Evolutionary conservation across 2,113 vertebrate species (phyloP), one percentile per base, ranked within the genome.

Genomic region (Neolamprologus devosi): DNA sequence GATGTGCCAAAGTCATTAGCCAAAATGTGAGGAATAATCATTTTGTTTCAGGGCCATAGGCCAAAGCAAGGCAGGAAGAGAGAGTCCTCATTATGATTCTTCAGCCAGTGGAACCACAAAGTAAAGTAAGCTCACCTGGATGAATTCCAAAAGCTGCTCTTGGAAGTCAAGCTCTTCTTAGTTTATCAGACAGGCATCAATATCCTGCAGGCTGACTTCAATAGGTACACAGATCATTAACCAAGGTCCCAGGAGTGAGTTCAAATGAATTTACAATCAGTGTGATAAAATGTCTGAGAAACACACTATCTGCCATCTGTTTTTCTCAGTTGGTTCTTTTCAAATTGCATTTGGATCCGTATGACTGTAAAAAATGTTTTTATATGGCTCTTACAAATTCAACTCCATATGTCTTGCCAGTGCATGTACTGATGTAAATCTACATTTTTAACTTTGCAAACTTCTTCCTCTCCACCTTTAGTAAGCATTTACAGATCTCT

Each of bases 21-120:
- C 51, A 60, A 93, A 93, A 93, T 93, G 89, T 94, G 88, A 94
- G 86, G 91, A 94, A 92, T 95, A 94, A 95, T 95, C 88, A 93
- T 94, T 95, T 94, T 89, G 83, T 85, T 85, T 85, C 87, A 87
- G 92, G 94, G 94, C 92, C 89, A 90, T 37, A 91, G 90, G 92
- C 90, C 93, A 94, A 88, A 89, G 83, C 21, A n/a, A 68, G 55
- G 33, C 58, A 78, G 5, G 28, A 16, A 68, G 84, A 82, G 54
- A 60, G 53, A 70, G 53, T 57, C 55, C 86, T 85, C 51, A 81
- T 90, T 91, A 19, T 80, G 63, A 94, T 95, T 91, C 89, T 82
- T 35, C 47, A 81, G 89, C 75, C 84, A 85, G 63, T 82, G 45
- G 70, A 91, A 70, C 10, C 79, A 80, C 86, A 84, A 87, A 88